Evolutionary conservation across 2,888 invertebrate species (phyloP).

Genomic region (Drosophila colorata): DNA sequence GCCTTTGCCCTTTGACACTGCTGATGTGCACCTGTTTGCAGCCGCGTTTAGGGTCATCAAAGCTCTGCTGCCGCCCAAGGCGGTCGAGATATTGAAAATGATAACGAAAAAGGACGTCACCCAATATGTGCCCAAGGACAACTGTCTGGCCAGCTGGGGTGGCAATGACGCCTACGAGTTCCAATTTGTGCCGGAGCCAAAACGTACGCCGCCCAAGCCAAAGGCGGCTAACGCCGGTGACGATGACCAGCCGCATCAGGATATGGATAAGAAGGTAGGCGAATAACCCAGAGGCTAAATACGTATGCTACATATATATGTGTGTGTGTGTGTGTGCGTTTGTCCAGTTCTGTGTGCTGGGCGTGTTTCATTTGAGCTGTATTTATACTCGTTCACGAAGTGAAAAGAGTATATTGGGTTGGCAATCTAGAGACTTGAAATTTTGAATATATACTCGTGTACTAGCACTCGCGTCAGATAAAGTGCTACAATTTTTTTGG

Average conservation of each 20-base stretch:
- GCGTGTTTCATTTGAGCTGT: conserved; percentile 47
- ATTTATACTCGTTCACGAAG: too few relatives aligned
- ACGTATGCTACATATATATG: neutral
- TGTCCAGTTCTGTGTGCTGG: conserved; percentile 12
- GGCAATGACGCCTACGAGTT: conserved; percentile 91
- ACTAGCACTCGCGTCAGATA: too few relatives aligned
- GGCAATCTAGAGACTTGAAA: too few relatives aligned
- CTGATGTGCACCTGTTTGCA: conserved; percentile 76
- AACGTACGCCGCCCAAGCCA: conserved; percentile 27
- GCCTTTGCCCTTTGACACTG: conserved; percentile 8
- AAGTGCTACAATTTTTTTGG: too few relatives aligned
- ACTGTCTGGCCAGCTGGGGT: conserved; percentile 92
- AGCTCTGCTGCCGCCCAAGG: conserved; percentile 93
- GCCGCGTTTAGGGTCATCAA: conserved; percentile 97
- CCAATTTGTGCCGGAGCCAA: conserved; percentile 88
- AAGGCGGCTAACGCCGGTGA: conserved; percentile 59
- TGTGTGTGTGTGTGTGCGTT: neutral
- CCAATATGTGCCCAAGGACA: conserved; percentile 90
- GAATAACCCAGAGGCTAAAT: neutral
- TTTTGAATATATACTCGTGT: too few relatives aligned
- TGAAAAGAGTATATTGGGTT: too few relatives aligned
- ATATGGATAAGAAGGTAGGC: conserved; percentile 76
- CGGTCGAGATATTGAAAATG: conserved; percentile 95
- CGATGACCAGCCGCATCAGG: conserved; percentile 52
- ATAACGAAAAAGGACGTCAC: conserved; percentile 90